Evolutionary conservation across 2,113 vertebrate species (phyloP), one percentile per base, ranked within the genome.

Genomic region (Perca schrenkii): DNA sequence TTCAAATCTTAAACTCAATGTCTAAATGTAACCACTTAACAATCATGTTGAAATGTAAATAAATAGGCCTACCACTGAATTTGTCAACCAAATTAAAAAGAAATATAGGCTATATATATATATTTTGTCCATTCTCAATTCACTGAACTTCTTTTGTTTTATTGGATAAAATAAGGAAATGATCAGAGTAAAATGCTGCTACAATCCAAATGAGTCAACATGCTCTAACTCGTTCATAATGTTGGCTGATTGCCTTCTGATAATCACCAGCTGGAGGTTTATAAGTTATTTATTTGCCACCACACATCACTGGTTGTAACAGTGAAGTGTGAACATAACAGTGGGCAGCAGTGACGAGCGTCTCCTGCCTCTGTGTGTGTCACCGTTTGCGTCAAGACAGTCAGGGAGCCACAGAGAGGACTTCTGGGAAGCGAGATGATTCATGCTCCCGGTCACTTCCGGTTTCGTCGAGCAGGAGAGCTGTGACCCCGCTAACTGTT

Each of bases 371-470:
- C 77, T 78, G 58, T 36, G 22, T 58, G 79, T 91, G 90, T 92
- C 91, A 90, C 83, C n/a, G 89, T 57, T 78, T 90, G 85, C 92
- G 92, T 93, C 92, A 93, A 52, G 63, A 76, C 53, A 76, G 80
- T 67, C 81, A 74, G 47, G 63, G 66, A 76, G 58, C 49, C 25
- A 43, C 87, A 69, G 22, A 88, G 86, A 87, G 1, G 12, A 76
- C 0, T 2, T 3, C 8, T 10, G 6, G 0, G 14, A 12, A 5
- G 25, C 89, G 22, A 89, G 87, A 91, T 47, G 0, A 34, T 0
- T 0, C 4, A 3, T 4, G 0, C 4, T 15, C 1, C 43, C 8
- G 0, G 0, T 0, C 1, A 47, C 61, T 73, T 74, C 72, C 53
- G 25, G 40, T 2, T 82, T 67, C 6, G 36, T 67, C 43, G 0